Conservation (phyloP, 2,113 vertebrate genomes). For the Acanthisitta chloris region DNA sequence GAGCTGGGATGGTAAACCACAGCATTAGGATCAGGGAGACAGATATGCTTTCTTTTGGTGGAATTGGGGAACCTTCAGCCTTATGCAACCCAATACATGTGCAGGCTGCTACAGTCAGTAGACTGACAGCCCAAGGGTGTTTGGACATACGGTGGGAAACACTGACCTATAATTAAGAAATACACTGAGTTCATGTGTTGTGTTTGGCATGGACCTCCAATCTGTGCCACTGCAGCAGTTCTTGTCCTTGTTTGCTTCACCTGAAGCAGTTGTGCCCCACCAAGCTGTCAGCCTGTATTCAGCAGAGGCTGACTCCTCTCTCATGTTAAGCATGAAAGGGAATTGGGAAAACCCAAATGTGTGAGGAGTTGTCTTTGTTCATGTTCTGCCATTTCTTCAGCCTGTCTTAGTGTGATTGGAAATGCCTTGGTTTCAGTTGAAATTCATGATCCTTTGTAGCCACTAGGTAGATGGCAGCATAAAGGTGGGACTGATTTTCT, state of each 20-base stretch:
- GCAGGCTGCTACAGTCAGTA: not conserved
- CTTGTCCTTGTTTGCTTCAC: not conserved
- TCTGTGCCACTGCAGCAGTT: not conserved
- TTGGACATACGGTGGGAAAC: not conserved
- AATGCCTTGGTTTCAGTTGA: not conserved
- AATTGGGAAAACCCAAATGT: not conserved
- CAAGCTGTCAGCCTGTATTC: not conserved
- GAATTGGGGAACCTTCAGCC: not conserved
- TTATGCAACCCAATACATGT: rapidly evolving
- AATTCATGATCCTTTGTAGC: not conserved
- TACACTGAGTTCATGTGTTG: rapidly evolving
- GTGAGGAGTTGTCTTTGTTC: not conserved
- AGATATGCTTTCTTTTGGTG: not conserved
- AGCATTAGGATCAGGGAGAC: not conserved
- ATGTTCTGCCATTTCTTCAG: not conserved
- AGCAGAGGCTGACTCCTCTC: not conserved
- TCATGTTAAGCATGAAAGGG: not conserved
- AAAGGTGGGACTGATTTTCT: not conserved
- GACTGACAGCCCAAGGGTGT: not conserved
- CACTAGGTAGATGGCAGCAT: not conserved
- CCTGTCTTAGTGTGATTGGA: not conserved
- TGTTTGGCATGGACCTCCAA: rapidly evolving
- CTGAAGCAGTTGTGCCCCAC: not conserved
- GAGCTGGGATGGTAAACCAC: not conserved
- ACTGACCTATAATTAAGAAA: not conserved